Evolutionary conservation across 2,888 invertebrate genomes (phyloP).

Genomic region (Hydrotaea diabolus): DNA sequence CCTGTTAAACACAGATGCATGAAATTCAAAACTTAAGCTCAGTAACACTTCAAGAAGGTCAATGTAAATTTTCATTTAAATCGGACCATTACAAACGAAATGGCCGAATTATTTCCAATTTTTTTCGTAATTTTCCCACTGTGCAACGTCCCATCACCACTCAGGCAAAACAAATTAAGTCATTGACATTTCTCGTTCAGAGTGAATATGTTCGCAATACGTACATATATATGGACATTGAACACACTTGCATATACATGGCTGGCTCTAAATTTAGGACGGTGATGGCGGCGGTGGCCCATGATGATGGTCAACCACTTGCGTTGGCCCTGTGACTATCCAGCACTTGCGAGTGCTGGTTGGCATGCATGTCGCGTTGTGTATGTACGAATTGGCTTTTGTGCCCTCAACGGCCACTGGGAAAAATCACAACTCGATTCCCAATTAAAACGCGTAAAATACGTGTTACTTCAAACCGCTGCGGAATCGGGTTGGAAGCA

Average conservation of each 20-base stretch:
- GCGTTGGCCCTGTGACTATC: neutral
- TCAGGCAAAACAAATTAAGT: conserved; percentile 56
- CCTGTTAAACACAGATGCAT: no score
- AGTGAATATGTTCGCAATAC: neutral
- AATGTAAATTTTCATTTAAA: no score
- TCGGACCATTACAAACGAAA: no score
- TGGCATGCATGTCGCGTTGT: neutral
- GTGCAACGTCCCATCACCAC: conserved; percentile 27
- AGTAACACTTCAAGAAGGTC: no score
- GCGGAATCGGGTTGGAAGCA: neutral
- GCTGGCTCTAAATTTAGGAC: neutral
- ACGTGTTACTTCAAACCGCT: conserved; percentile 31
- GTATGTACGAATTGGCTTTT: neutral
- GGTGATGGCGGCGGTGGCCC: neutral
- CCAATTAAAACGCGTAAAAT: conserved; percentile 47
- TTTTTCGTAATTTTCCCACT: no score
- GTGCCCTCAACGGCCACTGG: neutral
- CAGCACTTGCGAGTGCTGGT: neutral
- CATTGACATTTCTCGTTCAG: conserved; percentile 50
- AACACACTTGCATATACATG: no score
- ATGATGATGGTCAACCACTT: conserved; percentile 29
- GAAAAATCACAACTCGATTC: conserved; percentile 27
- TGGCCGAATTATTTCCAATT: no score
- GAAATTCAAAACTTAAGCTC: no score
- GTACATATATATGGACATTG: neutral